A percentile compares a stretch with the other conserved stretches of the same genome.
Conservation (phyloP, 2,888 invertebrate species). For the Parnassius smintheus region DNA sequence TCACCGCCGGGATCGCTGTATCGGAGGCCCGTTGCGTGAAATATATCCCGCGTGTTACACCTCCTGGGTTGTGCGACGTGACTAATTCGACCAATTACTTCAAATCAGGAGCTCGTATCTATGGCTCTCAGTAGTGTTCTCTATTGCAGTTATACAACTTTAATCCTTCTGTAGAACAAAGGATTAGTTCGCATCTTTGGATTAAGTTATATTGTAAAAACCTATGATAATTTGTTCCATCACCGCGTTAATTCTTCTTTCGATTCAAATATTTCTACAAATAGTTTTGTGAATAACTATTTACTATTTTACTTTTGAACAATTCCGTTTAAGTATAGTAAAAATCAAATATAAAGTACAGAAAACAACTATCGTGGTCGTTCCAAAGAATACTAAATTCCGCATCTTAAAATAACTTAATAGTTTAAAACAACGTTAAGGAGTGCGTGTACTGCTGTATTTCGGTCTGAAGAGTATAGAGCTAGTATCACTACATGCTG, state of each 20-base stretch:
- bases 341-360: no score
- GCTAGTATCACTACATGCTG: no score
- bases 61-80: conserved; percentile 8
- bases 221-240: neutral
- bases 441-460: no score
- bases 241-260: conserved; percentile 4
- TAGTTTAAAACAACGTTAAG: no score
- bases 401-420: no score
- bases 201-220: neutral
- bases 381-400: no score
- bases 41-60: conserved; percentile 28
- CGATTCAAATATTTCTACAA: neutral
- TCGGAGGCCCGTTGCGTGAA: conserved; percentile 30
- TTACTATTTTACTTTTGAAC: no score
- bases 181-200: neutral
- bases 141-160: neutral
- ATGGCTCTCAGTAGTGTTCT: conserved; percentile 4
- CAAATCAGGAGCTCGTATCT: conserved; percentile 10
- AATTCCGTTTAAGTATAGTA: no score
- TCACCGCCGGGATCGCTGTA: conserved; percentile 20
- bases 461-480: no score
- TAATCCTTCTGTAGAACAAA: neutral
- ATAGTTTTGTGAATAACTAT: no score
- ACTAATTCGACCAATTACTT: conserved; percentile 19
- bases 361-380: no score